A percentile compares a stretch with the other conserved stretches of the same genome.
These are phyloP conservation scores for Troides oblongomaculatus DNA, from an alignment of 2,888 invertebrate species.

Conservation along the genomic window DNA sequence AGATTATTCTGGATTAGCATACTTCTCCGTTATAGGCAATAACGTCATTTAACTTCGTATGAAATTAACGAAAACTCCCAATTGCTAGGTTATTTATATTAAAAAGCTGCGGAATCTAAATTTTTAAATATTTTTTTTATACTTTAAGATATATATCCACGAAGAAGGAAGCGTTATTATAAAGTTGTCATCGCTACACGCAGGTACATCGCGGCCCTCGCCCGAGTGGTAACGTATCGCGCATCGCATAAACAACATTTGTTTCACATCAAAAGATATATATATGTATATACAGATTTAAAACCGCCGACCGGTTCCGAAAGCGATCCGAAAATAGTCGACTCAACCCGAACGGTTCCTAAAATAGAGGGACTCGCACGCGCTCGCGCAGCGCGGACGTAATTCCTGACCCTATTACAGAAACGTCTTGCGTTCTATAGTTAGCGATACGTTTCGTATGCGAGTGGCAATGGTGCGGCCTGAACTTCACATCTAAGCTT, in stretches of 20 bases:
- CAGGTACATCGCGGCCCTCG: slow-evolving; percentile 1
- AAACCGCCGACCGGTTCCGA: slow-evolving; percentile 51
- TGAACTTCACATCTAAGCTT: neutral
- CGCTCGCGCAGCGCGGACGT: slow-evolving; percentile 55
- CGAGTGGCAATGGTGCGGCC: slow-evolving; percentile 8
- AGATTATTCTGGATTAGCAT: too few relatives aligned
- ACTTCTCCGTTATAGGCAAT: too few relatives aligned
- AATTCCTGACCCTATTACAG: slow-evolving; percentile 77
- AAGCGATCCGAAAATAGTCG: slow-evolving; percentile 47
- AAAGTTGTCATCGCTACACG: neutral
- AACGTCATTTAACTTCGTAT: too few relatives aligned
- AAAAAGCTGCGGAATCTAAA: too few relatives aligned
- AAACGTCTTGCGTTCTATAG: slow-evolving; percentile 53
- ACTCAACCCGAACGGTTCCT: slow-evolving; percentile 49
- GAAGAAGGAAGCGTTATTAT: too few relatives aligned
- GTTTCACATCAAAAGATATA: slow-evolving; percentile 65
- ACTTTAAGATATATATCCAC: too few relatives aligned
- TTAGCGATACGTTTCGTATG: slow-evolving; percentile 32
- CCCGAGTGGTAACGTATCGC: slow-evolving; percentile 31
- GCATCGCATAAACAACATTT: slow-evolving; percentile 55
- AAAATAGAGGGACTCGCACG: slow-evolving; percentile 63
- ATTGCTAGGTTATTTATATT: too few relatives aligned
- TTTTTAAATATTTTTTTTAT: too few relatives aligned
- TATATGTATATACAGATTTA: slow-evolving; percentile 53
- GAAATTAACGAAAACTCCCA: too few relatives aligned